Conservation (phyloP, 2,113 vertebrate species). For the Ursus arctos region DNA sequence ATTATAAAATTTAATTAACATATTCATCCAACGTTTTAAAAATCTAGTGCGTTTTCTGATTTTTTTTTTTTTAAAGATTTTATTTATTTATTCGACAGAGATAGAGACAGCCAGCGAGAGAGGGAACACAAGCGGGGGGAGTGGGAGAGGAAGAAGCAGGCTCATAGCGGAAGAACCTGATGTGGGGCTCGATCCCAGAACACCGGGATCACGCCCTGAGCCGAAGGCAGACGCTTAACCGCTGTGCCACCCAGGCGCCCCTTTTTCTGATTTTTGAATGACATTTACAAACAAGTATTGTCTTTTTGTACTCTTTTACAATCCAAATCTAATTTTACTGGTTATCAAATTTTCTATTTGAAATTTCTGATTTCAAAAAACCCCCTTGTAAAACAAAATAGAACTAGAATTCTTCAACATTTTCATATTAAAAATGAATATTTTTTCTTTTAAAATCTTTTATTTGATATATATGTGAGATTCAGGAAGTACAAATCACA, state of each 20-base stretch:
- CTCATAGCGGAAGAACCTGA: too few relatives aligned
- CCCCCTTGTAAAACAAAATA: not conserved
- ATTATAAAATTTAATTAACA: not conserved
- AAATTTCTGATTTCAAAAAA: not conserved
- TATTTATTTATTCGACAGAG: too few relatives aligned
- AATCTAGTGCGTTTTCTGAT: not conserved
- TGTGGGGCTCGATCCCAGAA: too few relatives aligned
- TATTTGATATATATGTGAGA: not conserved
- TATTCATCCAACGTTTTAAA: not conserved
- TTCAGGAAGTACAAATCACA: not conserved
- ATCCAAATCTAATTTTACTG: not conserved
- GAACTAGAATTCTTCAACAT: not conserved
- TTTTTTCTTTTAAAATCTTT: not conserved
- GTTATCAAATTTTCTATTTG: not conserved
- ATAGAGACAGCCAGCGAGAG: too few relatives aligned
- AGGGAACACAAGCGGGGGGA: too few relatives aligned
- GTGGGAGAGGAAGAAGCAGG: too few relatives aligned
- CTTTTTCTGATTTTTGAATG: slow-evolving; percentile 4
- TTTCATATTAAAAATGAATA: not conserved
- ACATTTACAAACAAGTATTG: not conserved
- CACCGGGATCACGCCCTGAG: too few relatives aligned
- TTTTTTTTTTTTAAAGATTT: too few relatives aligned
- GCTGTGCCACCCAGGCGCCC: too few relatives aligned
- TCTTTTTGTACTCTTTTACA: not conserved
- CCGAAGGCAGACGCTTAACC: too few relatives aligned